These are phyloP conservation scores for Pterois miles DNA, from an alignment of 2,797 vertebrate species.

Conservation along the genomic window DNA sequence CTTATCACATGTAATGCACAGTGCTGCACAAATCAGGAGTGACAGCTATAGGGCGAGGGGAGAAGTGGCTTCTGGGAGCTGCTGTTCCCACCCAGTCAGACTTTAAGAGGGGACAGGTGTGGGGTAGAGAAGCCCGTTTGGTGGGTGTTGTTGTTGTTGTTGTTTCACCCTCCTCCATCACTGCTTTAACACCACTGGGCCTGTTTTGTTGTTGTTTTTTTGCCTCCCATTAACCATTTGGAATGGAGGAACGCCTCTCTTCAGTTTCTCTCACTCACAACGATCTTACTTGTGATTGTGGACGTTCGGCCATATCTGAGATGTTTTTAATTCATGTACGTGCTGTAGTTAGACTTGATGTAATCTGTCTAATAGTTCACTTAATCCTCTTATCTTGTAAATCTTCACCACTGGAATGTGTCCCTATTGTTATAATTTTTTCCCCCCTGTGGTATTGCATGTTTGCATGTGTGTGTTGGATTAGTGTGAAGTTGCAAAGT, in stretches of 20 bases:
- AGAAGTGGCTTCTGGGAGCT: conserved; percentile 56
- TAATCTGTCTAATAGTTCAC: conserved; percentile 69
- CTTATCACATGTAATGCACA: conserved; percentile 67
- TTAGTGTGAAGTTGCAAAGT: conserved; percentile 68
- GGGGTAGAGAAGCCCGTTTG: conserved; percentile 66
- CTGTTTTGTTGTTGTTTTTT: conserved; percentile 5
- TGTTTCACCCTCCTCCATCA: conserved; percentile 42
- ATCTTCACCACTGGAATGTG: conserved; percentile 63
- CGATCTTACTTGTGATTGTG: neutral
- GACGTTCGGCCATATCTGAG: neutral
- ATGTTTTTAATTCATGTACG: conserved; percentile 49
- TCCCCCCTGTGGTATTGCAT: conserved; percentile 11
- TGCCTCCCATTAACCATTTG: conserved; percentile 39
- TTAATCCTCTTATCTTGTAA: conserved; percentile 78
- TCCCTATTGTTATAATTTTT: conserved; percentile 41
- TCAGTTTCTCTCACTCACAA: neutral
- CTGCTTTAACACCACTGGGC: conserved; percentile 17
- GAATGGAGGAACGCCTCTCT: conserved; percentile 5
- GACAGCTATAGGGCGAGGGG: conserved; percentile 45
- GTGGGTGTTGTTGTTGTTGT: conserved; percentile 46
- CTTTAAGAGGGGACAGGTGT: conserved; percentile 59
- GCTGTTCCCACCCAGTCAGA: conserved; percentile 49
- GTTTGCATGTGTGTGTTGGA: conserved; percentile 53
- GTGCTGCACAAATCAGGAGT: conserved; percentile 57
- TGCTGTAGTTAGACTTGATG: conserved; percentile 55